Evolutionary conservation across 2,888 invertebrate species (phyloP).

Genomic region (Drosophila birchii): DNA sequence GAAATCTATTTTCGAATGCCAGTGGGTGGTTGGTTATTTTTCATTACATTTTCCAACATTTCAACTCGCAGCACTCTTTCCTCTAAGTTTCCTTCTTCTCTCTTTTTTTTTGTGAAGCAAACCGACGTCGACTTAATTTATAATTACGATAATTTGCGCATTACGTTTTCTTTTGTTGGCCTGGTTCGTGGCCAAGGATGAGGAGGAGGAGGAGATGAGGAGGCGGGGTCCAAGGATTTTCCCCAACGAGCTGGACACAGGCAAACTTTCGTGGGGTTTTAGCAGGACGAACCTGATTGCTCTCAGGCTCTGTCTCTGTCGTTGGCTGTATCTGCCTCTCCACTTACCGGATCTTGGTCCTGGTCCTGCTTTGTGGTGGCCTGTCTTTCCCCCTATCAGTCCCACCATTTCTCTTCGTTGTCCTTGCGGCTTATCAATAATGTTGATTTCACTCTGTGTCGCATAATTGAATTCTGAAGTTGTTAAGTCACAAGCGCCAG

Average conservation of each 20-base stretch:
- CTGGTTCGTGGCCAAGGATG: constrained; percentile 28
- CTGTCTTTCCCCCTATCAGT: constrained; percentile 4
- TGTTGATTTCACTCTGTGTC: constrained; percentile 81
- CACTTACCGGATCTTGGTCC: constrained; percentile 1
- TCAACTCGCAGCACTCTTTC: constrained; percentile 31
- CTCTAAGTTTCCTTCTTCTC: not conserved
- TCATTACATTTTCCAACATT: constrained; percentile 77
- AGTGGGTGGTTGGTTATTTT: constrained; percentile 60
- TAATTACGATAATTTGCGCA: constrained; percentile 80
- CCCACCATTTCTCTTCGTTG: constrained; percentile 55
- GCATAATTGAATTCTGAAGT: constrained; percentile 82
- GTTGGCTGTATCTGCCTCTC: not conserved
- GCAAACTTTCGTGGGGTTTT: not conserved
- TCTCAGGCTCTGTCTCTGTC: not conserved
- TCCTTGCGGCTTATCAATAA: constrained; percentile 82
- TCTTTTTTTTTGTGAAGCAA: constrained; percentile 30
- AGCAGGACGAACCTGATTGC: not conserved
- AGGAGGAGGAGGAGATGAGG: not conserved
- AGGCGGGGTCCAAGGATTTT: not conserved
- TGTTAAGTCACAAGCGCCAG: constrained; percentile 72
- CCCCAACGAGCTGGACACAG: not conserved
- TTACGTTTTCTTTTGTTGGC: constrained; percentile 78
- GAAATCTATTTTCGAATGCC: constrained; percentile 78
- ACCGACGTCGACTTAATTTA: constrained; percentile 79
- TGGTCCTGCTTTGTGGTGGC: not conserved